Conservation (phyloP, 2,797 vertebrate genomes). For the Ciconia nigra region DNA sequence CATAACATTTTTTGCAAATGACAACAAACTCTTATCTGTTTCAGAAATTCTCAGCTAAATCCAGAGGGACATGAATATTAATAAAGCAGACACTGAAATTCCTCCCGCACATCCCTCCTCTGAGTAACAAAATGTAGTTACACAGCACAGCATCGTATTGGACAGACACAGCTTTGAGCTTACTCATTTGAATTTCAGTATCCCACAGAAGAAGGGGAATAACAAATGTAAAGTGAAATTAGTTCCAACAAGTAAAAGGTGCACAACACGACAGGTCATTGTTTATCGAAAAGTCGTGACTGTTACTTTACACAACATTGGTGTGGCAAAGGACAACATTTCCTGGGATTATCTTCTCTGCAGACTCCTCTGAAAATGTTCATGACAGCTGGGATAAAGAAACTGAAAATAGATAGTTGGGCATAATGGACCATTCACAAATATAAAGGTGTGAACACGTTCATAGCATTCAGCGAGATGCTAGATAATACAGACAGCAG, state of each 20-base stretch:
- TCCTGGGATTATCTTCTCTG: background rate
- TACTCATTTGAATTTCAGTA: background rate
- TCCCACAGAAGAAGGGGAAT: background rate
- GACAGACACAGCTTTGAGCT: background rate
- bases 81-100: background rate
- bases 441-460: background rate
- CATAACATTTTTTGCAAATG: background rate
- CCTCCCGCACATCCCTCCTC: background rate
- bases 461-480: background rate
- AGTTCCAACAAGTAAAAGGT: background rate
- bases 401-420: background rate
- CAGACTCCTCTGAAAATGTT: background rate
- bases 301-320: background rate
- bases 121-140: background rate
- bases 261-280: background rate
- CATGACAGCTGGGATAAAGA: background rate
- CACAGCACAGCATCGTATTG: accelerated
- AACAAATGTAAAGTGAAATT: background rate
- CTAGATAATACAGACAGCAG: background rate
- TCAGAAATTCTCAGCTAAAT: background rate
- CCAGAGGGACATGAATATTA: background rate
- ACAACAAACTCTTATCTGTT: background rate
- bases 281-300: background rate
- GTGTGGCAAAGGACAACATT: background rate
- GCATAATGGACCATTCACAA: background rate